Evolutionary conservation across 2,113 vertebrate genomes (phyloP).

Genomic region (Nothobranchius furzeri): DNA sequence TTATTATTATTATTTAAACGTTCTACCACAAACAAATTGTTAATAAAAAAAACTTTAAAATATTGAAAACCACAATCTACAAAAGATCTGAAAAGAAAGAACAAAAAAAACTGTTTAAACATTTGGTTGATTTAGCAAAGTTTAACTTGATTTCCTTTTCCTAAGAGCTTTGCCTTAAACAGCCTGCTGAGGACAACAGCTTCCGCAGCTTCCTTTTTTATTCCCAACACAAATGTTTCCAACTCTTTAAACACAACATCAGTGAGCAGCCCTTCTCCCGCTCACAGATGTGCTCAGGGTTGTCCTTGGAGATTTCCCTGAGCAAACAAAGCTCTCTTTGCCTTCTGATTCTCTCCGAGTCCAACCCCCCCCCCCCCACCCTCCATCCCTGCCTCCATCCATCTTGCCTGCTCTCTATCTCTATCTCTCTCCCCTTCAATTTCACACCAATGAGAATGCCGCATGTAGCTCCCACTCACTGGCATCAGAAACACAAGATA

Average conservation of each 20-base stretch:
- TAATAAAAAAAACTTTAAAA: too few relatives aligned
- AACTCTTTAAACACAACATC: constrained; percentile 20
- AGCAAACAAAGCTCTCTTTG: constrained; percentile 51
- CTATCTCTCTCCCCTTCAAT: constrained; percentile 36
- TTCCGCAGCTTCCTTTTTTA: neutral
- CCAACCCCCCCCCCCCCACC: constrained; percentile 37
- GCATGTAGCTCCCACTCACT: constrained; percentile 72
- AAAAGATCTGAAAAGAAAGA: neutral
- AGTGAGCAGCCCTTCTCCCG: constrained; percentile 15
- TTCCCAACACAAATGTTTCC: neutral
- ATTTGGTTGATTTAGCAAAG: too few relatives aligned
- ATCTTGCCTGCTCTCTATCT: too few relatives aligned
- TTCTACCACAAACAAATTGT: too few relatives aligned
- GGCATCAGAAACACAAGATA: constrained; percentile 68
- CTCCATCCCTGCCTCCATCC: constrained; percentile 29
- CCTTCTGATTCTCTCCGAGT: constrained; percentile 29
- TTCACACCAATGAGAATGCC: constrained; percentile 73
- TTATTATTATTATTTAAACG: too few relatives aligned
- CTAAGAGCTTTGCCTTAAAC: neutral
- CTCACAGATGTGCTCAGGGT: constrained; percentile 50
- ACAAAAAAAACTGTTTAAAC: too few relatives aligned
- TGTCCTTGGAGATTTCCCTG: constrained; percentile 65
- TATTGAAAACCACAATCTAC: too few relatives aligned
- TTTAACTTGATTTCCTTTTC: too few relatives aligned
- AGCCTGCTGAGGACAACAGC: neutral